Base-by-base conservation (phyloP, 2,888 invertebrate genomes). In the Leptothorax acervorum region DNA sequence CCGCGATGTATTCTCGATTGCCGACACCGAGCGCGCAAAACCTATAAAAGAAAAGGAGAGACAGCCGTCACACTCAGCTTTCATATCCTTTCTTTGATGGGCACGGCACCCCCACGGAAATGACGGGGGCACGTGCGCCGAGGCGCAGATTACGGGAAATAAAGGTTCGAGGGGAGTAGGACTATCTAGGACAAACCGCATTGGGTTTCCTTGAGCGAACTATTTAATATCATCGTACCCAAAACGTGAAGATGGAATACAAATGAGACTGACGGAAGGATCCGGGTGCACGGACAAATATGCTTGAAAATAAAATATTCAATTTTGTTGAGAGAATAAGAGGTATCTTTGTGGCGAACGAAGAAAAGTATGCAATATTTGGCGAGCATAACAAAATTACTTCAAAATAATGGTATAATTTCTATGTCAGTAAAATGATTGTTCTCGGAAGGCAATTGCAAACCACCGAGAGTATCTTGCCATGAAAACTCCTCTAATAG, bases 1-100 rank as follows among this genome's bases (percentile, higher is more conserved):
- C 93, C 18, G 87, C 84, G 53, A 93, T 91, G 89, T 94, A 92
- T 62, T 93, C 92, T 53, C 91, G 88, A 88, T 92, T 92, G 23
- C 87, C 92, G 28, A 89, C 79, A 11, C 89, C 89, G 65, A 92
- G 71, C 11, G 90, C 85, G 68, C 91, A 90, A 85, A 92, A 89
- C 55, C 93, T 94, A 87, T 12, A 71, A 79, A 78, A 71, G 45
- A 79, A 79, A 79, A 42, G 18, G 18, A 60, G 57, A 55, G 28
- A 35, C 60, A 12, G 48, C 11, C 23, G 18, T 60, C 51, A 53
- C 53, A 76, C 28, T 65, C 71, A 48, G 48, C 57, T 60, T 79
- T 79, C 57, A 79, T 79, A 60, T 79, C 71, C 57, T 70, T 71
- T 79, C 71, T 71, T 60, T 79, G 57, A 55, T 79, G 23, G 45